Conservation (phyloP, 2,797 vertebrate species). For the Trichosurus vulpecula region DNA sequence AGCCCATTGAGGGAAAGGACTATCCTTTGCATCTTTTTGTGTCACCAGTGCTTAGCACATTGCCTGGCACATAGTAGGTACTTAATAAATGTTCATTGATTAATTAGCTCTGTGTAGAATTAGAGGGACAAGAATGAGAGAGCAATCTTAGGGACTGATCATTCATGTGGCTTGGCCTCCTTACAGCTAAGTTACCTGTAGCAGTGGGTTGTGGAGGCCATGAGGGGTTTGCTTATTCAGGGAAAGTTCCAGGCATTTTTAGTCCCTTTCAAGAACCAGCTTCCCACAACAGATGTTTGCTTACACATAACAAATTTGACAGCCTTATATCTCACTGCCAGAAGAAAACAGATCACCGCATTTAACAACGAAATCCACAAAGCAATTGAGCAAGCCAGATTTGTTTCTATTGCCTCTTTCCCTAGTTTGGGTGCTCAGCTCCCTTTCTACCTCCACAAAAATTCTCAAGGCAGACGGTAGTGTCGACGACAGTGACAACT, state of each 20-base stretch:
- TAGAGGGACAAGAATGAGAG: neutral
- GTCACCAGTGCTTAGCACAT: neutral
- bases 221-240: neutral
- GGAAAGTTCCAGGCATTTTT: neutral
- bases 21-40: neutral
- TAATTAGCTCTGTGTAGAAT: neutral
- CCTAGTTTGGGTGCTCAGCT: conserved; percentile 57
- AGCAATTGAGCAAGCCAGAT: conserved; percentile 53
- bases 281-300: neutral
- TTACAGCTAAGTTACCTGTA: neutral
- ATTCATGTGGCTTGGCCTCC: neutral
- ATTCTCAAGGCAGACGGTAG: neutral
- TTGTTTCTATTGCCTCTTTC: conserved; percentile 61
- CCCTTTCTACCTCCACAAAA: neutral
- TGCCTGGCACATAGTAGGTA: neutral
- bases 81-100: neutral
- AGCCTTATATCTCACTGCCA: conserved; percentile 5
- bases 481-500: neutral
- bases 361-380: neutral
- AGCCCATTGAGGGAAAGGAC: neutral
- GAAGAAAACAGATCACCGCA: conserved; percentile 3
- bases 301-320: neutral
- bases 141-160: neutral
- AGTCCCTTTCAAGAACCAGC: neutral
- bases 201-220: neutral